Percentiles rank a stretch among this genome's conserved stretches.
These are phyloP conservation scores for Cephalopholis sonnerati DNA, from an alignment of 2,113 vertebrate genomes.

Conservation along the genomic window DNA sequence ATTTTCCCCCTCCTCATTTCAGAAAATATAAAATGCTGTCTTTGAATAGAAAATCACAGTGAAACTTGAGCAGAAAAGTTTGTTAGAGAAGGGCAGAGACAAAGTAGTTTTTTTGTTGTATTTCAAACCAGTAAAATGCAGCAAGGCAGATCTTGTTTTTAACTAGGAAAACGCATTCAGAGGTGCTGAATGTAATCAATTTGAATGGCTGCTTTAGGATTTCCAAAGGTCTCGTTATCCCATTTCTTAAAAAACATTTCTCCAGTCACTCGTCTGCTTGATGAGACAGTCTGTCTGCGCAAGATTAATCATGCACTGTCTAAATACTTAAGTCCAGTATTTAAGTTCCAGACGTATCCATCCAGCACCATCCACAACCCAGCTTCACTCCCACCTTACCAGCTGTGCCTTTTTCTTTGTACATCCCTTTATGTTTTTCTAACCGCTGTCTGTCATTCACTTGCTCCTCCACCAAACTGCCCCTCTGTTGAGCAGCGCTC, in stretches of 20 bases:
- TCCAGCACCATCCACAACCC: conserved; percentile 20
- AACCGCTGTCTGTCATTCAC: conserved; percentile 34
- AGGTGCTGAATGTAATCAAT: conserved; percentile 19
- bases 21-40: conserved; percentile 22
- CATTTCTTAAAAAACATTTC: neutral
- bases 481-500: conserved; percentile 4
- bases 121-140: conserved; percentile 31
- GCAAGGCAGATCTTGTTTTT: neutral
- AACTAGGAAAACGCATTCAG: neutral
- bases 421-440: conserved; percentile 30
- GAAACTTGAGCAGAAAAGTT: conserved; percentile 18
- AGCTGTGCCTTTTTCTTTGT: conserved; percentile 41
- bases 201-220: conserved; percentile 14
- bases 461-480: conserved; percentile 13
- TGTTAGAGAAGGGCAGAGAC: neutral
- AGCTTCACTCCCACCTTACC: conserved; percentile 33
- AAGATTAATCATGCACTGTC: conserved; percentile 31
- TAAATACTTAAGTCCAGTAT: conserved; percentile 33
- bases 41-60: conserved; percentile 32
- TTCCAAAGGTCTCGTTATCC: conserved; percentile 18
- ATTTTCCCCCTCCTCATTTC: conserved; percentile 37
- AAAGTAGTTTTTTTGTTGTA: conserved; percentile 2
- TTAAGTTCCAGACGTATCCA: conserved; percentile 16
- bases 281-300: conserved; percentile 8
- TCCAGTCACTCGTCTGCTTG: conserved; percentile 18